These are phyloP conservation scores for Serrognathus titanus DNA, from an alignment of 2,888 invertebrate species.

Conservation along the genomic window DNA sequence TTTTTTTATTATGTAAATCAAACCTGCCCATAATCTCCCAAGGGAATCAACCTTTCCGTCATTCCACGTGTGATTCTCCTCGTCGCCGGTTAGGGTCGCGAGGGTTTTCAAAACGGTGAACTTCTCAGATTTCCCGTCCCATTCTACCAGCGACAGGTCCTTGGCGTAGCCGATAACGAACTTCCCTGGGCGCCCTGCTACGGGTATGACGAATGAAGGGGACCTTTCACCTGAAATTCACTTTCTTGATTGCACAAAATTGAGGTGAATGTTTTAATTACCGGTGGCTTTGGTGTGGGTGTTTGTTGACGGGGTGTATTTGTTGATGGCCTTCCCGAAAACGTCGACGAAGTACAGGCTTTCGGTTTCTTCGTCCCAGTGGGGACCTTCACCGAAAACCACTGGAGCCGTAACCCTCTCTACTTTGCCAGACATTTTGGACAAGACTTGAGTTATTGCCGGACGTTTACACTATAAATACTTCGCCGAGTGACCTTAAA, in stretches of 20 bases:
- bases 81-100: conserved; percentile 58
- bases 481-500: too few species aligned
- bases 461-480: too few species aligned
- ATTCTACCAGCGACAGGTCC: too few species aligned
- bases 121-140: conserved; percentile 58
- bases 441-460: too few species aligned
- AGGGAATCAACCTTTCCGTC: conserved; percentile 75
- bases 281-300: conserved; percentile 16
- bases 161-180: conserved; percentile 60
- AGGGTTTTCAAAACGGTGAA: conserved; percentile 52
- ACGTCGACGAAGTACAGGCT: conserved; percentile 64
- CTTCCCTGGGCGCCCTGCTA: conserved; percentile 55
- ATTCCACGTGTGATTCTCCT: conserved; percentile 49
- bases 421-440: too few species aligned
- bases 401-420: too few species aligned
- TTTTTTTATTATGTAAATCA: too few species aligned
- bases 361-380: conserved; percentile 59
- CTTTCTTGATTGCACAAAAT: background rate
- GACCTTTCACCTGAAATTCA: conserved; percentile 16
- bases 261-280: conserved; percentile 5
- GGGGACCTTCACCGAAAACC: conserved; percentile 62
- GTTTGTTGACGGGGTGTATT: conserved; percentile 46
- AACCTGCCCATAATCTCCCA: conserved; percentile 72
- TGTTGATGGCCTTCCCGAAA: conserved; percentile 50
- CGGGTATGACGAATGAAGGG: conserved; percentile 58